Conservation (phyloP, 2,113 vertebrate species). For the Noctilio leporinus region DNA sequence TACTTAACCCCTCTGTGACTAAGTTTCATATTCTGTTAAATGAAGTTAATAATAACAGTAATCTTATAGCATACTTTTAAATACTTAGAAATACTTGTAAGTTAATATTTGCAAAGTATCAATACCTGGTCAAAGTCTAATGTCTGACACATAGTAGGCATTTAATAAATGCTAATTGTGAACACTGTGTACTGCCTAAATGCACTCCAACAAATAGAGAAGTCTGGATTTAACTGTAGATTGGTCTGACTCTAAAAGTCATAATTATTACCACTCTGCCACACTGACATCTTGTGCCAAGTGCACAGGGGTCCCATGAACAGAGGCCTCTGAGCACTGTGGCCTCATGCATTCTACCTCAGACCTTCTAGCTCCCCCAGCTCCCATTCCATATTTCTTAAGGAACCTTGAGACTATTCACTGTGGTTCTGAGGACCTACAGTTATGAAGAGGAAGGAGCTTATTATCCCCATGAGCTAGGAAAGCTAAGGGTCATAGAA, state of each 20-base stretch:
- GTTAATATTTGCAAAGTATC: neutral
- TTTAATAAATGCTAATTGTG: neutral
- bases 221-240: neutral
- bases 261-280: neutral
- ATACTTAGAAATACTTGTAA: neutral
- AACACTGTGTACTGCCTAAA: neutral
- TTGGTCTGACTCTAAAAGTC: neutral
- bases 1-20: neutral
- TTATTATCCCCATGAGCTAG: neutral
- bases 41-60: neutral
- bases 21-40: neutral
- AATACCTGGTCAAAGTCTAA: neutral
- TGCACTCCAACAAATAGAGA: neutral
- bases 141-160: neutral
- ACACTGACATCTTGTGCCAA: neutral
- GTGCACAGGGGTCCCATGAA: neutral
- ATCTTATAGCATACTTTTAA: neutral
- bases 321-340: neutral
- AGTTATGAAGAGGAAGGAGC: neutral
- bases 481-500: neutral
- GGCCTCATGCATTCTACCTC: neutral
- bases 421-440: neutral
- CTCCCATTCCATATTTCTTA: neutral
- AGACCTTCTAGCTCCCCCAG: neutral
- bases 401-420: neutral